These are phyloP conservation scores for Philaenus spumarius DNA, from an alignment of 1,140 invertebrate genomes.

Conservation along the genomic window DNA sequence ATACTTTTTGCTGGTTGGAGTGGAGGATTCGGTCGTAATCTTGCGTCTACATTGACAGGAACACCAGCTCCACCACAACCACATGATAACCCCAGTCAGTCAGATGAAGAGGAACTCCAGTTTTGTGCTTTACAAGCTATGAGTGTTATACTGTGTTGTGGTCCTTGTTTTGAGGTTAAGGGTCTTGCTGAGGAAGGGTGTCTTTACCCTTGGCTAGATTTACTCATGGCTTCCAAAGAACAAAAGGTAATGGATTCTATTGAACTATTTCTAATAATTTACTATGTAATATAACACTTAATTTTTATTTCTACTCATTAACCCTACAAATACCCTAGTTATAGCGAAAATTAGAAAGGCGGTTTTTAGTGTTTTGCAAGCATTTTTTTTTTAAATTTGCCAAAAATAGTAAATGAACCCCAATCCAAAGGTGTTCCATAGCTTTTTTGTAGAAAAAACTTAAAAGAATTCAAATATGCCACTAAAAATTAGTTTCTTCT, in stretches of 20 bases:
- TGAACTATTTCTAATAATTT: too few relatives aligned
- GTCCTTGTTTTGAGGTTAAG: conserved; percentile 82
- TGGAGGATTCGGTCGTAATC: neutral
- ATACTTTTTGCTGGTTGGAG: conserved; percentile 88
- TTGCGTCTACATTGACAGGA: conserved; percentile 23
- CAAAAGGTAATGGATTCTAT: conserved; percentile 81
- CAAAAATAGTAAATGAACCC: too few relatives aligned
- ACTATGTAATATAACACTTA: too few relatives aligned
- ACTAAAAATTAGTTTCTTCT: too few relatives aligned
- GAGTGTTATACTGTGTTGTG: conserved; percentile 90
- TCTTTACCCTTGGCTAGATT: conserved; percentile 90
- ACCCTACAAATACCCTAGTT: too few relatives aligned
- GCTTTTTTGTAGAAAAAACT: too few relatives aligned
- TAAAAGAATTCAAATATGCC: too few relatives aligned
- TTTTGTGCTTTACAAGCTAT: conserved; percentile 75
- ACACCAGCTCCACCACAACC: conserved; percentile 32
- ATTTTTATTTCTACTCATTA: too few relatives aligned
- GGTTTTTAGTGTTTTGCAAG: too few relatives aligned
- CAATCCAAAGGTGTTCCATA: too few relatives aligned
- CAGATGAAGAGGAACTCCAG: conserved; percentile 47
- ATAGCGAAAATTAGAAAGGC: too few relatives aligned
- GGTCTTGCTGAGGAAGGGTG: conserved; percentile 80
- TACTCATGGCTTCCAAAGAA: conserved; percentile 79
- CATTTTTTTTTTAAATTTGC: too few relatives aligned
- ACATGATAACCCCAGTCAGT: neutral